phyloP scores from a whole-genome alignment of 2,113 vertebrate species.

The Pseudopodoces humilis region DNA sequence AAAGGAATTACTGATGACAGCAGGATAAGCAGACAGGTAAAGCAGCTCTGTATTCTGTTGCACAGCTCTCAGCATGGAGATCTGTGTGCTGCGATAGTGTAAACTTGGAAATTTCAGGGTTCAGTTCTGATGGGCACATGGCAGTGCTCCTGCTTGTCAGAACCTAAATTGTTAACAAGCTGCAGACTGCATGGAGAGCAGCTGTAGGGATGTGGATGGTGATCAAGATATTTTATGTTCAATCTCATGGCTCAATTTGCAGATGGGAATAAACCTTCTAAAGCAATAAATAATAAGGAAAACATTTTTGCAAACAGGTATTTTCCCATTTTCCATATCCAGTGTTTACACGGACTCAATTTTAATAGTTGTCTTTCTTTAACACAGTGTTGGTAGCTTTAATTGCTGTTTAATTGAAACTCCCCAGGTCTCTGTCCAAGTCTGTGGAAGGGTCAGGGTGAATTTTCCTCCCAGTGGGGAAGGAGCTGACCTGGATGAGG shows the following conservation, averaged over 20 bases:
- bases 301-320: not conserved
- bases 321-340: not conserved
- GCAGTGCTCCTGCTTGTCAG: not conserved
- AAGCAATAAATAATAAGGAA: not conserved
- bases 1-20: not conserved
- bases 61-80: not conserved
- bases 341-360: not conserved
- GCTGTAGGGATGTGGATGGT: not conserved
- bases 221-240: not conserved
- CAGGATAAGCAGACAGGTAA: not conserved
- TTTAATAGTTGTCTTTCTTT: not conserved
- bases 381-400: not conserved
- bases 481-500: not conserved
- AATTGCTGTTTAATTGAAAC: not conserved
- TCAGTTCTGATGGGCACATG: not conserved
- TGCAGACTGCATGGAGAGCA: not conserved
- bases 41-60: rapidly evolving
- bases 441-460: not conserved
- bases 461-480: not conserved
- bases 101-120: not conserved
- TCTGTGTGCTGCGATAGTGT: no score
- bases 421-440: not conserved
- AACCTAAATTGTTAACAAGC: not conserved
- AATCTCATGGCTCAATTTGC: not conserved
- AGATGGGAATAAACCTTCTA: not conserved